phyloP scores from a whole-genome alignment of 2,888 invertebrate species.

The Orthosia gracilis region DNA sequence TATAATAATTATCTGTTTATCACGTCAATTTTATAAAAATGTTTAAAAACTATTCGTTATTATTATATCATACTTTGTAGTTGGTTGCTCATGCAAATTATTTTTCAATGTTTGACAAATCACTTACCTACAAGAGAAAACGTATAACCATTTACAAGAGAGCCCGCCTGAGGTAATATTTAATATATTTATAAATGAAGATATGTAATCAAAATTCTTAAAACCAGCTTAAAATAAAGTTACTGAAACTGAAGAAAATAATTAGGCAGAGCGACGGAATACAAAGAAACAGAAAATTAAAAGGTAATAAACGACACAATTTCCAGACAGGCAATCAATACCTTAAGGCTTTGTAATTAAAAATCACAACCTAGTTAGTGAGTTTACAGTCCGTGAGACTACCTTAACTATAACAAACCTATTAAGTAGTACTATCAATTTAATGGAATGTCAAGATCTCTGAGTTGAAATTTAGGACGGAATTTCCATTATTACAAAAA shows the following conservation, averaged over 20 bases:
- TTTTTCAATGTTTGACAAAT: neutral
- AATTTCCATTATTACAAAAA: slow-evolving; percentile 4
- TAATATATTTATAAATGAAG: neutral
- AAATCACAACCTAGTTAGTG: slow-evolving; percentile 65
- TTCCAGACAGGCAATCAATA: slow-evolving; percentile 16
- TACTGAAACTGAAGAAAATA: neutral
- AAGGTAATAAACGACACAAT: neutral
- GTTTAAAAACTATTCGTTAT: neutral
- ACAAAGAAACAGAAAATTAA: neutral
- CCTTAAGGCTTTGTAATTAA: slow-evolving; percentile 39
- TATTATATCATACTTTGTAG: neutral
- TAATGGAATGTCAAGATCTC: slow-evolving; percentile 39
- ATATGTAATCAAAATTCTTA: neutral
- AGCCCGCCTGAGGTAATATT: slow-evolving; percentile 13
- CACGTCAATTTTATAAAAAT: neutral
- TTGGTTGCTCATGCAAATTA: neutral
- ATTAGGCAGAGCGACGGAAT: neutral
- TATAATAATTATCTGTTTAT: neutral
- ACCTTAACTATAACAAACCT: slow-evolving; percentile 22
- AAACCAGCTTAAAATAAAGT: neutral
- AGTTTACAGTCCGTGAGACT: slow-evolving; percentile 65
- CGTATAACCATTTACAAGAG: slow-evolving; percentile 14
- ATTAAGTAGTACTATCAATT: slow-evolving; percentile 22
- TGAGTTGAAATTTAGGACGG: slow-evolving; percentile 12
- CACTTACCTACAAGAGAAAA: neutral